phyloP scores from a whole-genome alignment of 2,797 vertebrate genomes.

The Chelon labrosus region DNA sequence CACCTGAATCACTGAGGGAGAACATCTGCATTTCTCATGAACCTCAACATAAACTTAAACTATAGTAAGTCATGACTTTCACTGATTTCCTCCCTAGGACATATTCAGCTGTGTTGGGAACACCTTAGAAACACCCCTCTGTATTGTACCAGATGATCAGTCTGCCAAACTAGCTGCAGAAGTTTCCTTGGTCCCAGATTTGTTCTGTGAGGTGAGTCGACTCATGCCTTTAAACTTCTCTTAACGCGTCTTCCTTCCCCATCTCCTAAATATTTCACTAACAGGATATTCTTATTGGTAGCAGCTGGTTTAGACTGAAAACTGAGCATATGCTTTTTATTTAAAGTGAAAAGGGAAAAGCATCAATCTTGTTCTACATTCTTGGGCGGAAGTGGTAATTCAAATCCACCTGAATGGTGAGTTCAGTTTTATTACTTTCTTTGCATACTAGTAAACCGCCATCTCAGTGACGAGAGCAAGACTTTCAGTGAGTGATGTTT shows the following conservation, averaged over 20 bases:
- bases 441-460: conserved; percentile 5
- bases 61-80: conserved; percentile 6
- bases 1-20: neutral
- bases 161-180: conserved; percentile 20
- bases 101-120: neutral
- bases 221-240: conserved; percentile 4
- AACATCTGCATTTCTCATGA: neutral
- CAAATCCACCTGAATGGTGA: conserved; percentile 4
- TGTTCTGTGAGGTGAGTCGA: conserved; percentile 8
- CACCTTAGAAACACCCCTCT: neutral
- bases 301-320: conserved; percentile 18
- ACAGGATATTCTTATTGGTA: conserved; percentile 2
- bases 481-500: conserved; percentile 1
- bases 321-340: conserved; percentile 34
- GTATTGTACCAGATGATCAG: conserved; percentile 7
- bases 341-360: conserved; percentile 26
- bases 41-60: neutral
- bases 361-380: conserved; percentile 16
- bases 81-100: neutral
- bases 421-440: neutral
- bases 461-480: neutral
- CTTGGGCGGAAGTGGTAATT: neutral
- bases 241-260: conserved; percentile 2
- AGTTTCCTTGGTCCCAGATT: conserved; percentile 1
- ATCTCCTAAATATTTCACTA: conserved; percentile 30